A percentile compares a stretch with the other conserved stretches of the same genome.
Conservation (phyloP, 2,113 vertebrate species). For the Oryzias javanicus region DNA sequence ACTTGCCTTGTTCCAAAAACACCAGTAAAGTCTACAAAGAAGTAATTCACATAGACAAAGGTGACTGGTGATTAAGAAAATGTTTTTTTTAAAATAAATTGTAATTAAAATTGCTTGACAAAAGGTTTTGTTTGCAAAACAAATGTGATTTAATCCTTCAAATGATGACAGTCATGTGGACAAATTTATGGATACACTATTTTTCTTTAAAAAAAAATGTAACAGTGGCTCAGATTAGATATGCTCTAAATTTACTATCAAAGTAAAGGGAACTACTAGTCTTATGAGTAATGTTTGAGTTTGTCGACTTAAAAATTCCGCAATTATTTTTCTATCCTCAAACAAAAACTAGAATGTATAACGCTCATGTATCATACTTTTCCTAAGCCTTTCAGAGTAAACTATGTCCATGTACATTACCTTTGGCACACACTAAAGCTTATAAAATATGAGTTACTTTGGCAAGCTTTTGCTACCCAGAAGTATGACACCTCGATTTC, state of each 20-base stretch:
- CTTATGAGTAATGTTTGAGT: neutral
- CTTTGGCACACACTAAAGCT: too few species aligned
- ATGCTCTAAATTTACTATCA: neutral
- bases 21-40: constrained; percentile 3
- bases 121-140: too few species aligned
- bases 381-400: too few species aligned
- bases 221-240: neutral
- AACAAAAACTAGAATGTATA: neutral
- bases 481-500: too few species aligned
- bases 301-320: neutral
- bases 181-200: neutral
- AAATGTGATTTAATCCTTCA: too few species aligned
- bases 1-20: constrained; percentile 14
- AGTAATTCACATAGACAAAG: neutral
- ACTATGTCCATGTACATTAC: too few species aligned
- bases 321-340: neutral
- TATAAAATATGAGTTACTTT: too few species aligned
- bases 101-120: too few species aligned
- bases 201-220: neutral
- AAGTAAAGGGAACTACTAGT: neutral
- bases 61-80: too few species aligned
- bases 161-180: constrained; percentile 45
- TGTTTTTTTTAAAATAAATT: too few species aligned
- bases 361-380: too few species aligned
- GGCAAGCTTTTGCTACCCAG: too few species aligned